Evolutionary conservation across 2,797 vertebrate species (phyloP), one percentile per base, ranked within the genome.

Genomic region (Synanceia verrucosa): DNA sequence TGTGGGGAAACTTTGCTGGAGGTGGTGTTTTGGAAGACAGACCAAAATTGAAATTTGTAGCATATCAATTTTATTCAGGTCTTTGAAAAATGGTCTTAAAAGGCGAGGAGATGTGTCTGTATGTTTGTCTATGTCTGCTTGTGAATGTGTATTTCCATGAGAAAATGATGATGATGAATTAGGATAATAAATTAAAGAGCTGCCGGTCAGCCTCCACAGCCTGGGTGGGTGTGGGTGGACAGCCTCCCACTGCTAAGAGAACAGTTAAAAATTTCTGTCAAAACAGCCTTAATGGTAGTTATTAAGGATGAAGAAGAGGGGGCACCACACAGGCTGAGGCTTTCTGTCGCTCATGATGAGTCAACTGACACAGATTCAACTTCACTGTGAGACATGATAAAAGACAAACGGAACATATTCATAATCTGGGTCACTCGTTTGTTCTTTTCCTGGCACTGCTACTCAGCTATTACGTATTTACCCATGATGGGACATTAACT

Each of bases 271-370:
- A 85, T 79, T 73, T 73, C 75, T 77, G 75, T 88, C 85, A 85
- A 87, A 88, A 83, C 70, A 79, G 65, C 70, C 56, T 74, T 82
- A 85, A 86, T 86, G 64, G 74, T 73, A 81, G 55, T 75, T 73
- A 82, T 88, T 85, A 79, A 41, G 67, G 73, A 69, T 66, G 77
- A 79, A 78, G 68, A 66, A 60, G 47, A 36, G 39, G 43, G 47
- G 26, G 58, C 5, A 43, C 31, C 28, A 59, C 28, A 59, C 65
- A 50, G 43, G 59, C 52, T 39, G 55, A 63, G 65, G 58, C 74
- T 86, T 52, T 83, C 48, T 86, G 47, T 65, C 50, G 83, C 55
- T 73, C 26, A 55, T 39, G 37, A 81, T 78, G 57, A 83, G 31
- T 75, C 64, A 72, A 73, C 55, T 80, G 72, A 87, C 69, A 69